phyloP scores from a whole-genome alignment of 2,797 vertebrate genomes.

The Pipistrellus nathusii region DNA sequence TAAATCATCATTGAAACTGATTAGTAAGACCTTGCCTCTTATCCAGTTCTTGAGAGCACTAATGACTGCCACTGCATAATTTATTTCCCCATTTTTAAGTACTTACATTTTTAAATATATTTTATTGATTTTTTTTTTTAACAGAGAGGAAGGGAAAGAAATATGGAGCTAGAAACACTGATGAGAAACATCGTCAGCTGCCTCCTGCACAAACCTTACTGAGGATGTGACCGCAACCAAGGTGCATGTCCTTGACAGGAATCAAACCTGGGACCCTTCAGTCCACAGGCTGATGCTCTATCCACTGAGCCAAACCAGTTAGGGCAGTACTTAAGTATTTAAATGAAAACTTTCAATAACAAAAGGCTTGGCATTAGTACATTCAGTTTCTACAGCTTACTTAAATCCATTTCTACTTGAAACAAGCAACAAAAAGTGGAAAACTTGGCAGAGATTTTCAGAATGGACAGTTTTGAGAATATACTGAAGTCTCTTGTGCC shows the following conservation, averaged over 20 bases:
- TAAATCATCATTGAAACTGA: background rate
- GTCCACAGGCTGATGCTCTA: too few species aligned
- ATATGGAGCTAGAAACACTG: too few species aligned
- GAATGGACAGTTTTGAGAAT: background rate
- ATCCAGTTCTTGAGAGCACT: background rate
- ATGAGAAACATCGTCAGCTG: too few species aligned
- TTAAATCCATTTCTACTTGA: constrained; percentile 6
- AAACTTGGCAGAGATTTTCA: background rate
- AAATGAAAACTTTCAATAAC: background rate
- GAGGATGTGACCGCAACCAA: too few species aligned
- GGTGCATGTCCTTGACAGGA: too few species aligned
- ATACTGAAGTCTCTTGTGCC: background rate
- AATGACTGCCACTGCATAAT: background rate
- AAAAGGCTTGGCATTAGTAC: background rate
- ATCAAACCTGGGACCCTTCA: too few species aligned
- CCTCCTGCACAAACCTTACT: too few species aligned
- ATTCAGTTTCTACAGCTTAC: background rate
- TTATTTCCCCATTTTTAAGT: background rate
- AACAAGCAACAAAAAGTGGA: background rate
- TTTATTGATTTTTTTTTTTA: too few species aligned
- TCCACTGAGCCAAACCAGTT: too few species aligned
- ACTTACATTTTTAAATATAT: background rate
- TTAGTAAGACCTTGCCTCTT: background rate
- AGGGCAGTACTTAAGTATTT: background rate
- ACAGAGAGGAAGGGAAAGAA: too few species aligned